These are phyloP conservation scores for Saccopteryx leptura DNA, from an alignment of 2,113 vertebrate genomes.

Conservation along the genomic window DNA sequence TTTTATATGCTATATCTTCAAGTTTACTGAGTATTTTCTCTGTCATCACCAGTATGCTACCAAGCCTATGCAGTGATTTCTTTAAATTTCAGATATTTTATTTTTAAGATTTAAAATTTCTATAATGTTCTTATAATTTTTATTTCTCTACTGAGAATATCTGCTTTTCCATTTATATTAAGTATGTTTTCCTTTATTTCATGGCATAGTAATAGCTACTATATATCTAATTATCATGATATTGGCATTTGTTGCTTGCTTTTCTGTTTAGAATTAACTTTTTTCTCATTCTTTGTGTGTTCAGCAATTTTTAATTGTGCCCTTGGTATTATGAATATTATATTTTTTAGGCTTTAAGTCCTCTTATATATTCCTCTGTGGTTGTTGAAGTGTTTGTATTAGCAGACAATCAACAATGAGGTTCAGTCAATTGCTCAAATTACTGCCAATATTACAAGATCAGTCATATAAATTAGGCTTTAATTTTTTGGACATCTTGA, in stretches of 20 bases:
- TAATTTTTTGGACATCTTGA: neutral
- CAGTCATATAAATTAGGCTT: neutral
- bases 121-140: neutral
- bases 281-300: neutral
- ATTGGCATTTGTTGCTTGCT: neutral
- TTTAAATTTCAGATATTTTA: neutral
- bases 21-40: neutral
- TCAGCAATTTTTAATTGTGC: neutral
- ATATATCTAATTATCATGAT: neutral
- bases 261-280: neutral
- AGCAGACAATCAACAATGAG: neutral
- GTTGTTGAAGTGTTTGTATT: neutral
- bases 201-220: neutral
- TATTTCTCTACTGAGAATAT: neutral
- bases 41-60: neutral
- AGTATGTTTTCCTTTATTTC: neutral
- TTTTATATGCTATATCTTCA: neutral
- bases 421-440: neutral
- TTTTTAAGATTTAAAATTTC: neutral
- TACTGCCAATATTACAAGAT: neutral
- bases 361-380: neutral
- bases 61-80: neutral
- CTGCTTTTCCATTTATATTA: neutral
- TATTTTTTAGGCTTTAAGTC: neutral
- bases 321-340: neutral